Base-by-base conservation (phyloP, 92 coral and sea anemone genomes). In the Porites rus region DNA sequence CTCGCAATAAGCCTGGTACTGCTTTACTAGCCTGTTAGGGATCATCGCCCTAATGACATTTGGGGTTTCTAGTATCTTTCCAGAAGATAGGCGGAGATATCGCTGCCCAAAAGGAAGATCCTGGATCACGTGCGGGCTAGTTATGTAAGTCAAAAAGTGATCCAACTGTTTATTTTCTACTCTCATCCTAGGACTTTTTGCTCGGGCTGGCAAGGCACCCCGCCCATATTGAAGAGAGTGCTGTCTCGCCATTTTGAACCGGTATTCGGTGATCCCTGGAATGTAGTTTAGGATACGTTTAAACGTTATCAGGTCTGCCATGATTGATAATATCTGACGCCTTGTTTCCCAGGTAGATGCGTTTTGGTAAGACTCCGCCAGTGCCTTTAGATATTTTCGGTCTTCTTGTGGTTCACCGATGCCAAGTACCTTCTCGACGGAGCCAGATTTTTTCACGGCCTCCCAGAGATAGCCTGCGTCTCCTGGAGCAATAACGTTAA, bases 401-500 rank as follows among this genome's bases (percentile, higher is more conserved):
- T 89, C 93, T 20, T 84, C 91, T 43, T 65, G 70, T 65, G 38
- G 81, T 69, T 90, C 87, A 2, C 69, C 79, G 11, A 77, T 52
- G 4, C 83, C 83, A 1, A 89, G 84, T 51, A 74, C 83, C 82
- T 79, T 85, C 64, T 85, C 87, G 12, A 90, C 90, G 1, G 60
- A 20, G 28, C 82, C 76, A 8, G 89, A 73, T 13, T 62, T 59
- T 79, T 63, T 61, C 7, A 90, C 71, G 60, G 93, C 93, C 82
- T 90, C 85, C 93, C 90, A 90, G 54, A 90, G 80, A 18, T 75
- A 65, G 68, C 84, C 84, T 21, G 83, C 84, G 54, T 80, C 90
- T 61, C 84, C 84, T 68, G 93, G 90, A 2, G 90, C 84, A 76
- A 90, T 90, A 43, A 90, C 88, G 61, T 90, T 58, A 31, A 86